These are phyloP conservation scores for Diplogasteroides magnus DNA, from an alignment of 1,140 invertebrate genomes.

Conservation along the genomic window DNA sequence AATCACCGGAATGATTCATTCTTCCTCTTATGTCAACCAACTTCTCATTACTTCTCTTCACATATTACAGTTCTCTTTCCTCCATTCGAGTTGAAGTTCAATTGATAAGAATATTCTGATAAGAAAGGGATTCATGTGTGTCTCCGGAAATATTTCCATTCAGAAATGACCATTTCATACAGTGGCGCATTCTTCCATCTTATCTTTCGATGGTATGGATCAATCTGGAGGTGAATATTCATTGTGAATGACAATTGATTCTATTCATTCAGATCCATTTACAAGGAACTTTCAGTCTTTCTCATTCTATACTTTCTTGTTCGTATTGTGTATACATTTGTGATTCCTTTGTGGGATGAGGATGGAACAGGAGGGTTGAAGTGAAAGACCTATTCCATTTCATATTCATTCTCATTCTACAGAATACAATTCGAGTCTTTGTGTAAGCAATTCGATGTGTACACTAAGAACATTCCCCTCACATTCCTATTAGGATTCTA, in stretches of 20 bases:
- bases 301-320: slow-evolving; percentile 16
- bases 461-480: slow-evolving; percentile 26
- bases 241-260: background rate
- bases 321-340: slow-evolving; percentile 16
- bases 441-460: slow-evolving; percentile 20
- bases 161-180: slow-evolving; percentile 25
- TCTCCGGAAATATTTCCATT: too few relatives aligned
- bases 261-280: slow-evolving; percentile 20
- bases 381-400: too few relatives aligned
- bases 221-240: background rate
- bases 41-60: too few relatives aligned
- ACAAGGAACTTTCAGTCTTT: slow-evolving; percentile 20
- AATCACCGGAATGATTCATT: too few relatives aligned
- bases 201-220: slow-evolving; percentile 23
- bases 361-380: slow-evolving; percentile 17
- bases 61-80: too few relatives aligned
- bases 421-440: slow-evolving; percentile 16
- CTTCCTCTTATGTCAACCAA: too few relatives aligned
- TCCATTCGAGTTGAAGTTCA: too few relatives aligned
- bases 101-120: too few relatives aligned
- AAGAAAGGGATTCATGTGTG: too few relatives aligned
- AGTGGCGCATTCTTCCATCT: slow-evolving; percentile 16
- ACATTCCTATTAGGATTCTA: slow-evolving; percentile 26
- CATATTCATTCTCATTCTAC: too few relatives aligned
- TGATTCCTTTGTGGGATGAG: slow-evolving; percentile 17